Evolutionary conservation across 1,140 invertebrate species (phyloP).

Genomic region (Pomacea maculata): DNA sequence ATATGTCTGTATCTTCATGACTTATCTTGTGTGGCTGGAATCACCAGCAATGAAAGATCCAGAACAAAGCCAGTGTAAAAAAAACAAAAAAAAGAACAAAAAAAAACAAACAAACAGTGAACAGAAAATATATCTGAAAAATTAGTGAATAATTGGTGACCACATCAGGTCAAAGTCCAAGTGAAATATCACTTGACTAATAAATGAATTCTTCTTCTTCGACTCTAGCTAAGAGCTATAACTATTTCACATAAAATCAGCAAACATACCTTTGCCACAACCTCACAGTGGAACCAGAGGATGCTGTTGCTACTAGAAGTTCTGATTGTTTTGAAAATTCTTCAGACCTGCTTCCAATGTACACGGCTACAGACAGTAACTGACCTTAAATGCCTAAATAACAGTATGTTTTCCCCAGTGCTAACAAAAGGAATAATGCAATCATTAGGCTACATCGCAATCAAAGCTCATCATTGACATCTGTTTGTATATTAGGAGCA

Average conservation of each 20-base stretch:
- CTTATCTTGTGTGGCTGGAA: conserved; percentile 47
- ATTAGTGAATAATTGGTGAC: too few relatives aligned
- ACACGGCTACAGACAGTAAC: conserved; percentile 49
- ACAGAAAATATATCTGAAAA: conserved; percentile 38
- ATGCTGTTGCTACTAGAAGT: conserved; percentile 58
- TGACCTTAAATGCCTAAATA: conserved; percentile 55
- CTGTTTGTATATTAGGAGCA: too few relatives aligned
- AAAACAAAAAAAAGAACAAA: background rate
- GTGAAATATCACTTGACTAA: too few relatives aligned
- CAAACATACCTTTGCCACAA: conserved; percentile 50
- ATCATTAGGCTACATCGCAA: background rate
- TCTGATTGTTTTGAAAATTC: conserved; percentile 9
- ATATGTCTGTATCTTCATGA: background rate
- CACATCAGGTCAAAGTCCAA: too few relatives aligned
- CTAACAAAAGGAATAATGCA: background rate
- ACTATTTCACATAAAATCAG: background rate
- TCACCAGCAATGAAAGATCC: conserved; percentile 37
- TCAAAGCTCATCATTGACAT: too few relatives aligned
- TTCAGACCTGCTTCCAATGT: conserved; percentile 18
- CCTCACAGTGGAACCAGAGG: conserved; percentile 61
- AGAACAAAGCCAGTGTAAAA: conserved; percentile 53
- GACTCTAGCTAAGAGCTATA: too few relatives aligned
- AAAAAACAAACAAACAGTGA: conserved; percentile 27
- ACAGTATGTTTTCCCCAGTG: conserved; percentile 2
- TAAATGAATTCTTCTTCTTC: too few relatives aligned